These are phyloP conservation scores for Echinometra lucunter DNA, from an alignment of 53 echinoderm and acorn worm genomes.

Conservation along the genomic window DNA sequence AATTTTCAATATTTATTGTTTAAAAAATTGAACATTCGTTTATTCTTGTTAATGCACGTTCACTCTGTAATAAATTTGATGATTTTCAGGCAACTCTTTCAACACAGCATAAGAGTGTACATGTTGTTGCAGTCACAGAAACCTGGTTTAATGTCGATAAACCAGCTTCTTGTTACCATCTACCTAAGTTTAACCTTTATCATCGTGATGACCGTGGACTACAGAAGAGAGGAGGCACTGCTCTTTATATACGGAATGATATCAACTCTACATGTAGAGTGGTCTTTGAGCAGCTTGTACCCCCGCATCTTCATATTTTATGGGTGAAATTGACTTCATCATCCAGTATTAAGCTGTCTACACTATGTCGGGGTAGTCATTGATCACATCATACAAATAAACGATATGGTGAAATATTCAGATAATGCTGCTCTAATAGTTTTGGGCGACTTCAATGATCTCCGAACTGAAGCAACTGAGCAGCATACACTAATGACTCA, in stretches of 20 bases:
- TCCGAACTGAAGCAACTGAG: neutral
- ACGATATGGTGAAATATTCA: neutral
- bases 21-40: too few relatives aligned
- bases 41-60: neutral
- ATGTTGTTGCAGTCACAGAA: neutral
- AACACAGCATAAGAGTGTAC: neutral
- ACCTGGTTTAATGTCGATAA: neutral
- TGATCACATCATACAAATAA: neutral
- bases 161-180: neutral
- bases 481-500: neutral
- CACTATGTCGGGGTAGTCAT: conserved; percentile 3
- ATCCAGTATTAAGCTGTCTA: neutral
- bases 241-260: neutral
- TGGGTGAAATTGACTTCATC: conserved; percentile 14
- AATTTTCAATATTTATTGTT: too few relatives aligned
- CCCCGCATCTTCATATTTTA: neutral
- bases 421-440: neutral
- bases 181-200: neutral
- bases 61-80: conserved; percentile 3
- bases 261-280: neutral
- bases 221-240: neutral
- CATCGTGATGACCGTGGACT: neutral
- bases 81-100: neutral
- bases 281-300: neutral
- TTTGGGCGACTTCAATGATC: neutral